These are phyloP conservation scores for Horisme vitalbata DNA, from an alignment of 2,888 invertebrate species.

Conservation along the genomic window DNA sequence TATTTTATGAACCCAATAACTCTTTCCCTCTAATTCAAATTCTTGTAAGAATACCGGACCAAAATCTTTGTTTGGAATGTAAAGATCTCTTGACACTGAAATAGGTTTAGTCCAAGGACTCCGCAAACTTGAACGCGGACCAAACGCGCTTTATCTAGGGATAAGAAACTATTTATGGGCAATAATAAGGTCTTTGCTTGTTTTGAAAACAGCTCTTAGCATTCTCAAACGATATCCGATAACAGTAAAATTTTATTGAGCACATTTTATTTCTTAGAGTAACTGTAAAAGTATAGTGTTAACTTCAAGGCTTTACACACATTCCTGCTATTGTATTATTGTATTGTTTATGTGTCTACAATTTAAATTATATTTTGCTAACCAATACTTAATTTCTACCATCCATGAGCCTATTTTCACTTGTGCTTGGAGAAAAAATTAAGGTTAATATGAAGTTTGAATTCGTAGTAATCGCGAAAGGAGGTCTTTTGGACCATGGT, in stretches of 20 bases:
- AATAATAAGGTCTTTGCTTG: slow-evolving; percentile 7
- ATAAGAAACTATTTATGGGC: slow-evolving; percentile 13
- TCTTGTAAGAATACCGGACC: slow-evolving; percentile 2
- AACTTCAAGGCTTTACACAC: too few species aligned
- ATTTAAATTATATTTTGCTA: too few species aligned
- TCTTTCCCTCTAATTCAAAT: not conserved
- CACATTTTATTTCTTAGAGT: too few species aligned
- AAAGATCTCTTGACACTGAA: not conserved
- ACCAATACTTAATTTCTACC: too few species aligned
- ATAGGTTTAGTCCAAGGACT: slow-evolving; percentile 13
- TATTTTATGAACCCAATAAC: not conserved
- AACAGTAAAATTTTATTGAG: slow-evolving; percentile 7
- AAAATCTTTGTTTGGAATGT: slow-evolving; percentile 4
- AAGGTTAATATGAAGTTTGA: too few species aligned
- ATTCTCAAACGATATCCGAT: slow-evolving; percentile 9
- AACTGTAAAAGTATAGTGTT: too few species aligned
- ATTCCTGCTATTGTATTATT: too few species aligned
- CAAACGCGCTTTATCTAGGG: slow-evolving; percentile 6
- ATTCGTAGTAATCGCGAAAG: too few species aligned
- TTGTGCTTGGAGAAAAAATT: too few species aligned
- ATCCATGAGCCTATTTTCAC: too few species aligned
- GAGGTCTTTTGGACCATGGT: too few species aligned
- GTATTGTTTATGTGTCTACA: too few species aligned
- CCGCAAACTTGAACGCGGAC: slow-evolving; percentile 14
- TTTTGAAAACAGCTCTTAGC: slow-evolving; percentile 5